Base-by-base conservation (phyloP, 2,888 invertebrate species). In the Papilio demoleus region DNA sequence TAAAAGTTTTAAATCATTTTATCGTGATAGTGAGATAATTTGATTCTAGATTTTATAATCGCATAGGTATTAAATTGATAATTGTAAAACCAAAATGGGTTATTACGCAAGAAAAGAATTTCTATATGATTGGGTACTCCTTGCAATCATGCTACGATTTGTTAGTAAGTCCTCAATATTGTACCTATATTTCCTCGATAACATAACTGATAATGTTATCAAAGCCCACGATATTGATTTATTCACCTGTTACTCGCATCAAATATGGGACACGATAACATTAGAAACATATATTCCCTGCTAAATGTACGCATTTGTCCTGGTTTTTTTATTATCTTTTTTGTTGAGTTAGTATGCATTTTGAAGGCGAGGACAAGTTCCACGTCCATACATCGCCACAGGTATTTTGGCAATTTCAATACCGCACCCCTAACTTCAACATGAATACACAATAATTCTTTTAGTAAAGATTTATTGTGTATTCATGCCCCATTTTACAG, bases 141-240 rank as follows among this genome's bases (percentile, higher is more conserved):
- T 24, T 31, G 22, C 11, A 45, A 45, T 50, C 42, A n/a, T 24
- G 50, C 19, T 47, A 53, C 27, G 14, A 53, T 53, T 53, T 14
- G 53, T 56, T 45, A 34, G 62, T 19, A 31, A 65, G 65, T 27
- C 27, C 73, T 79, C 80, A 88, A 88, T 88, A 88, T 80, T 77
- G n/a, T n/a, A n/a, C n/a, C 75, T 80, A 78, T 77, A 73, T 74
- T 75, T 75, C 74, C 63, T 65, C 79, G 90, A 90, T 90, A 89
- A 87, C 74, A 75, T 76, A 71, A 72, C 71, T 81, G 90, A 90
- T 89, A 90, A 81, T 74, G 75, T 71, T 80, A 78, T 76, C 74
- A 72, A 71, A 74, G 78, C 76, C 81, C 79, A 77, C 76, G 75
- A 78, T 88, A 87, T 88, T 83, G 87, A 88, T 88, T 85, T 85